Percentiles rank a stretch among this genome's conserved stretches.
Conservation (phyloP, 2,888 invertebrate genomes). For the Drosophila pegasa region DNA sequence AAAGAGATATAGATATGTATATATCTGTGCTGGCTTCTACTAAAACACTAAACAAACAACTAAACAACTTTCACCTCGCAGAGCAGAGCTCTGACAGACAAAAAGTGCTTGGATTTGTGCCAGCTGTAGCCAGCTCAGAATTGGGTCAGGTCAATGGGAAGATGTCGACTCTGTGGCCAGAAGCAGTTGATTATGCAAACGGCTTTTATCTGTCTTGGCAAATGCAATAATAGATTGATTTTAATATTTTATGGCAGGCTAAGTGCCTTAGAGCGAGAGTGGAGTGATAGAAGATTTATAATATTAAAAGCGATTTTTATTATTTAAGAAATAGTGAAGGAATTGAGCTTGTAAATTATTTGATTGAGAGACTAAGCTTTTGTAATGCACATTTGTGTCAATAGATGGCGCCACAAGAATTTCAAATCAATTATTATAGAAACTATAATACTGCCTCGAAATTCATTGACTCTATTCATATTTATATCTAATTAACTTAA, state of each 20-base stretch:
- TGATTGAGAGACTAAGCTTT: neutral
- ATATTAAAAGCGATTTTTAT: neutral
- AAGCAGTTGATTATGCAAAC: conserved; percentile 1
- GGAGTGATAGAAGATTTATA: neutral
- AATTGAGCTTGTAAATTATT: neutral
- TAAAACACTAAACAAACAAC: conserved; percentile 47
- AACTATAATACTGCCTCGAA: neutral
- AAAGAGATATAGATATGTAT: neutral
- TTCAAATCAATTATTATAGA: neutral
- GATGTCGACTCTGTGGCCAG: neutral
- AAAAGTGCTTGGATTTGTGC: conserved; percentile 29
- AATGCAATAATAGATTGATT: neutral
- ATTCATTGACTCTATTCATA: neutral
- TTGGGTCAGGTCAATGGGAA: conserved; percentile 39
- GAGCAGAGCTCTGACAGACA: conserved; percentile 1
- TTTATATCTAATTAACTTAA: too few relatives aligned
- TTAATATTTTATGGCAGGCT: neutral
- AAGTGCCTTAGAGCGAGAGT: neutral
- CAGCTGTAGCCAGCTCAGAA: conserved; percentile 27
- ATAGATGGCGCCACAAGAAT: neutral
- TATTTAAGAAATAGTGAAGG: neutral
- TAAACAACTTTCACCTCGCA: conserved; percentile 40
- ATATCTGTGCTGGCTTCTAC: conserved; percentile 38
- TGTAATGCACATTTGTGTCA: neutral
- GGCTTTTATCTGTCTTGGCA: neutral